Conservation (phyloP, 2,797 vertebrate genomes). For the Peromyscus nudipes region DNA sequence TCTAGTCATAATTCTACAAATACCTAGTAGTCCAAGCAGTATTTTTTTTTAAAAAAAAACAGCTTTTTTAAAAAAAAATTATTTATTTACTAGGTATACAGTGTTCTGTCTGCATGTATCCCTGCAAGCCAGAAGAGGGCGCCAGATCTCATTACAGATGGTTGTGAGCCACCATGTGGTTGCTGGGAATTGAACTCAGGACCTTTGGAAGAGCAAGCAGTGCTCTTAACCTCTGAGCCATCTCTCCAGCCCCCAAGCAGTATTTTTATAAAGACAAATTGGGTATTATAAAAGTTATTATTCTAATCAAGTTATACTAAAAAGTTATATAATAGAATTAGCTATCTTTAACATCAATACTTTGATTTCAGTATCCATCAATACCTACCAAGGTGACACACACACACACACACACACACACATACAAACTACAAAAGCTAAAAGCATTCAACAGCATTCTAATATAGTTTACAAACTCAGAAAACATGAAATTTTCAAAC, state of each 20-base stretch:
- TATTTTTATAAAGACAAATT: conserved; percentile 23
- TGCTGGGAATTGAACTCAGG: too few relatives aligned
- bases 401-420: too few relatives aligned
- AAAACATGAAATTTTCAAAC: conserved; percentile 53
- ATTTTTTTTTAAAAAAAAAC: not conserved
- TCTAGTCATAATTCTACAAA: not conserved
- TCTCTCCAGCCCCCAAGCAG: not conserved
- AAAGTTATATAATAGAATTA: not conserved
- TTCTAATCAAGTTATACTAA: not conserved
- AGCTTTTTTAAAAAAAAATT: too few relatives aligned
- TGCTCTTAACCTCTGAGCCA: too few relatives aligned
- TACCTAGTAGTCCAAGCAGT: not conserved
- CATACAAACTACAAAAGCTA: not conserved
- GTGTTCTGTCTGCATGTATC: too few relatives aligned
- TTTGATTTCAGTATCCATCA: not conserved
- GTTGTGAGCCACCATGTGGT: too few relatives aligned
- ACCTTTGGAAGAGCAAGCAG: too few relatives aligned
- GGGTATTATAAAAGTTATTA: not conserved
- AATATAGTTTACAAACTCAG: not conserved
- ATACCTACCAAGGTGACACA: not conserved
- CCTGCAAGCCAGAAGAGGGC: too few relatives aligned
- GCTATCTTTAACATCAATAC: not conserved
- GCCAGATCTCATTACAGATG: too few relatives aligned
- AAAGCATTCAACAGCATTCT: conserved; percentile 36
- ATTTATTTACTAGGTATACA: too few relatives aligned